Evolutionary conservation across 2,797 vertebrate species (phyloP), one percentile per base, ranked within the genome.

Genomic region (Cynopterus sphinx): DNA sequence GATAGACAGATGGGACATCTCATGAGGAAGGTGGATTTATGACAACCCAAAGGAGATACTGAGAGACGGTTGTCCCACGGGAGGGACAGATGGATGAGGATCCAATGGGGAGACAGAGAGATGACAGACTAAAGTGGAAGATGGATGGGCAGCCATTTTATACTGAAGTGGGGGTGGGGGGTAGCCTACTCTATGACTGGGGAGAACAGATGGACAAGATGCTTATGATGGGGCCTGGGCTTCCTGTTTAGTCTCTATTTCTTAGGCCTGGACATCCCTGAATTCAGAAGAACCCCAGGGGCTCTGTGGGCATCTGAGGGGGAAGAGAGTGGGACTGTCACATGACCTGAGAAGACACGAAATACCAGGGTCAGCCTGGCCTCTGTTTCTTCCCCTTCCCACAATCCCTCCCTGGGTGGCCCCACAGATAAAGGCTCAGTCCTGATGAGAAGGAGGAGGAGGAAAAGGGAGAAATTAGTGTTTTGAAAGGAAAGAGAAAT

Each of bases 181-280:
- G 28, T 24, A n/a, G 89, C 90, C 65, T 26, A 24, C 59, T n/a
- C 46, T 9, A 0, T 53, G 88, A 79, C 1, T 68, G 67, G 75
- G 83, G 67, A 51, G 71, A 93, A 90, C 94, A 94, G 96, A 94
- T 74, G 94, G 94, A 67, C 84, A 63, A 15, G 57, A 12, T 22
- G 77, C 85, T 82, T 82, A 17, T 16, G 55, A 26, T 7, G 43
- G 82, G 77, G 53, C 43, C 61, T 10, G 31, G 77, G 51, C 97
- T 98, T 97, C 97, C 96, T 98, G 97, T 98, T 98, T 98, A 97
- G 97, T 98, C 98, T 97, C 89, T 96, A 53, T 93, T 98, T 96
- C 88, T 85, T 87, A 96, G 94, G 95, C 89, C 81, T 9, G 85
- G 85, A 67, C 65, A 86, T 89, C 88, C 74, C 43, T 77, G 77